Percentiles rank a stretch among this genome's conserved stretches.
These are phyloP conservation scores for Gambusia affinis DNA, from an alignment of 2,113 vertebrate genomes.

Conservation along the genomic window DNA sequence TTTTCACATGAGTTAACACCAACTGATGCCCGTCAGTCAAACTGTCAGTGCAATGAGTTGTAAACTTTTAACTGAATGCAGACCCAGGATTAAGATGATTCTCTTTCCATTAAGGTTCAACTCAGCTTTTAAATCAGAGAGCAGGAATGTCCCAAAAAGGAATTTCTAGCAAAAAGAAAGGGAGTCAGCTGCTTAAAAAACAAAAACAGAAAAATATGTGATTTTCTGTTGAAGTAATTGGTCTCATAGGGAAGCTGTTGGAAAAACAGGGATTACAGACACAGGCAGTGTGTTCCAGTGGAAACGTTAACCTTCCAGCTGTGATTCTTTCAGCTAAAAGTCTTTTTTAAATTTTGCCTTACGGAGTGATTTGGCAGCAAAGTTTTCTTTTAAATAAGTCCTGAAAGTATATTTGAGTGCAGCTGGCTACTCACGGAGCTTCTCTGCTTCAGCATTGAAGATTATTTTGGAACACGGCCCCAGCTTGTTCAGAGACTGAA, in stretches of 20 bases:
- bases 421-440: neutral
- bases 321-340: neutral
- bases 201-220: slow-evolving; percentile 13
- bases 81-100: neutral
- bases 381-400: neutral
- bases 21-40: slow-evolving; percentile 47
- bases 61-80: slow-evolving; percentile 32
- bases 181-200: neutral
- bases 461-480: neutral
- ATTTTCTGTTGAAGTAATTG: slow-evolving; percentile 14
- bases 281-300: slow-evolving; percentile 7
- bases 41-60: slow-evolving; percentile 44
- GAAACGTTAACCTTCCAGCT: neutral
- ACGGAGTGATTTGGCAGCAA: neutral
- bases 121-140: slow-evolving; percentile 1
- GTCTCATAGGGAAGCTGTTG: slow-evolving; percentile 14
- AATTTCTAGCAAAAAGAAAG: slow-evolving; percentile 5
- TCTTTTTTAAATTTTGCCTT: neutral
- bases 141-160: neutral
- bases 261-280: slow-evolving; percentile 26
- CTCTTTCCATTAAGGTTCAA: neutral
- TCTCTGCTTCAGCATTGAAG: neutral
- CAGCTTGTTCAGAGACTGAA: neutral
- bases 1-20: slow-evolving; percentile 56
- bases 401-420: neutral